A percentile compares a stretch with the other conserved stretches of the same genome.
phyloP scores from a whole-genome alignment of 1,140 invertebrate species.

The Drosophila sulfurigaster region DNA sequence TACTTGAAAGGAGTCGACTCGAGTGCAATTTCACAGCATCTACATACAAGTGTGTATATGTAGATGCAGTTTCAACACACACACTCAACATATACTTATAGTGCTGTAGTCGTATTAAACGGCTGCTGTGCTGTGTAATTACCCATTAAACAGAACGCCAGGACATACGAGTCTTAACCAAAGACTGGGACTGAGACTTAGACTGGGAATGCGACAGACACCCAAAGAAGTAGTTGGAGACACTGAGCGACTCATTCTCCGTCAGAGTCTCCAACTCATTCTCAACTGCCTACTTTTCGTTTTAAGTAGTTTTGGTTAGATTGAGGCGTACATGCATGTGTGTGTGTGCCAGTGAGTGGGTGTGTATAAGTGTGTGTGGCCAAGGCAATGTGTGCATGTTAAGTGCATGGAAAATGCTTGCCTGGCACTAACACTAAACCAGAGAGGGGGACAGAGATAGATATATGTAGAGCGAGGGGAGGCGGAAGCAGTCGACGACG shows the following conservation, averaged over 20 bases:
- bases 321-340: conserved; percentile 33
- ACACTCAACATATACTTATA: conserved; percentile 11
- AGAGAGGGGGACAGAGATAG: neutral
- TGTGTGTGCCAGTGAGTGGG: conserved; percentile 6
- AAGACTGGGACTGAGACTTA: neutral
- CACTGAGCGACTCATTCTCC: neutral
- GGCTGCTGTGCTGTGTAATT: conserved; percentile 74
- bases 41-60: conserved; percentile 11
- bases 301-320: conserved; percentile 71
- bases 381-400: conserved; percentile 37
- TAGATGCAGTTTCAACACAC: conserved; percentile 6
- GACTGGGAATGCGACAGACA: neutral
- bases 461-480: neutral
- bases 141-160: conserved; percentile 70
- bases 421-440: conserved; percentile 39
- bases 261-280: neutral
- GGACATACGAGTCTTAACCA: conserved; percentile 41
- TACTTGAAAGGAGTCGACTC: conserved; percentile 57
- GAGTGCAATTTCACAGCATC: conserved; percentile 62
- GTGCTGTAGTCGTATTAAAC: conserved; percentile 55
- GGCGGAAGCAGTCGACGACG: conserved; percentile 5
- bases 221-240: neutral
- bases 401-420: conserved; percentile 68
- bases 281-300: conserved; percentile 63
- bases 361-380: conserved; percentile 11